Conservation (phyloP, 2,888 invertebrate genomes). For the Pycnomerus fuliginosus region DNA sequence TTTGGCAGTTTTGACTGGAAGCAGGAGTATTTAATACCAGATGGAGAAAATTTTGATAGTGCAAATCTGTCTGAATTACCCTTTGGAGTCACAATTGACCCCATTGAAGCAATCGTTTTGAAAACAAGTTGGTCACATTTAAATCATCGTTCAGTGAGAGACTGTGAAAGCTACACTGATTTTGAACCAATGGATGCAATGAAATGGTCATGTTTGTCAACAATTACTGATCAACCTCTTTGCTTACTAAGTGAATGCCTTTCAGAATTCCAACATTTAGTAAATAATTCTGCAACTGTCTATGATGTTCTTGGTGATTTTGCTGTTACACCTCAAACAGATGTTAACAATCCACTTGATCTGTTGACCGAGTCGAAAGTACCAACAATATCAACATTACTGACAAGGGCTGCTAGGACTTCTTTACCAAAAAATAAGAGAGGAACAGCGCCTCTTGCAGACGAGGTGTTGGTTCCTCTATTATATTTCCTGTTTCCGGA, state of each 20-base stretch:
- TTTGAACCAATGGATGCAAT: conserved; percentile 82
- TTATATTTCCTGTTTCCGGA: conserved; percentile 87
- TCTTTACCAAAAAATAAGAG: conserved; percentile 46
- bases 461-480: conserved; percentile 72
- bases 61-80: conserved; percentile 65
- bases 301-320: conserved; percentile 60
- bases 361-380: conserved; percentile 76
- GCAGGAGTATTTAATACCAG: conserved; percentile 59
- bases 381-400: conserved; percentile 62
- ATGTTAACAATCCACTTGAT: conserved; percentile 61
- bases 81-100: conserved; percentile 83
- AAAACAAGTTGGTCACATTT: conserved; percentile 86
- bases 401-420: conserved; percentile 58
- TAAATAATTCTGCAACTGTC: conserved; percentile 56
- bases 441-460: conserved; percentile 74
- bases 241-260: conserved; percentile 79
- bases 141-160: conserved; percentile 82
- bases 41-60: conserved; percentile 58
- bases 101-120: conserved; percentile 73
- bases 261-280: conserved; percentile 62
- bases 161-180: conserved; percentile 84
- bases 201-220: conserved; percentile 72
- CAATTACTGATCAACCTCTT: conserved; percentile 66
- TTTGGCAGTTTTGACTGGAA: conserved; percentile 62
- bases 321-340: conserved; percentile 43